Evolutionary conservation across 2,797 vertebrate genomes (phyloP), one percentile per base, ranked within the genome.

Genomic region (Siniperca undulata): DNA sequence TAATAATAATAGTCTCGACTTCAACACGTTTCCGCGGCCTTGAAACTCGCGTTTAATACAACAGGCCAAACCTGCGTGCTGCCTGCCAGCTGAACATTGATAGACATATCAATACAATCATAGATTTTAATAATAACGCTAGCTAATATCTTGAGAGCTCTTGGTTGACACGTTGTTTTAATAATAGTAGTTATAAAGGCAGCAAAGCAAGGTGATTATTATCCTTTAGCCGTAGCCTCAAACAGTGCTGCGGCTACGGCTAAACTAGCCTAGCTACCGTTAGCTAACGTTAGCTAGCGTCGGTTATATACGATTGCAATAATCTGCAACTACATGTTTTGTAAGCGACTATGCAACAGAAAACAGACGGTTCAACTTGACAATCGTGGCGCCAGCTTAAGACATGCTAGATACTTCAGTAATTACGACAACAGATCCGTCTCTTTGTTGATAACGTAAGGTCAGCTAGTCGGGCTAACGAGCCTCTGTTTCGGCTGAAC

Each of bases 401-500:
- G 11, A 12, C 8, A 8, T 12, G 44, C 22, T 36, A 4, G 13
- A 2, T 7, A 4, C 14, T 55, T 0, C 19, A 38, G 7, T 19
- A 42, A 53, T 38, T 22, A 19, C n/a, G 20, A 36, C 7, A 60
- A 1, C 22, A 50, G 4, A 19, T 5, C 5, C 5, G 55, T 67
- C 44, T 78, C 90, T 94, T 92, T 93, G 93, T 92, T 92, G 67
- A 78, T 70, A 62, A 40, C 8, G 34, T 75, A 62, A 80, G 86
- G 76, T 84, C 70, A 84, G 87, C 80, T 83, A 74, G 48, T 30
- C 24, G 0, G 3, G 88, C 90, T 88, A 81, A 56, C 48, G 16
- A 55, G 61, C 14, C 11, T 67, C 40, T 11, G n/a, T 36, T 75
- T 10, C 22, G 19, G 30, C 40, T 69, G 68, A 62, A 75, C 55